phyloP scores from a whole-genome alignment of 2,888 invertebrate species.

The Syrista parreyssii region DNA sequence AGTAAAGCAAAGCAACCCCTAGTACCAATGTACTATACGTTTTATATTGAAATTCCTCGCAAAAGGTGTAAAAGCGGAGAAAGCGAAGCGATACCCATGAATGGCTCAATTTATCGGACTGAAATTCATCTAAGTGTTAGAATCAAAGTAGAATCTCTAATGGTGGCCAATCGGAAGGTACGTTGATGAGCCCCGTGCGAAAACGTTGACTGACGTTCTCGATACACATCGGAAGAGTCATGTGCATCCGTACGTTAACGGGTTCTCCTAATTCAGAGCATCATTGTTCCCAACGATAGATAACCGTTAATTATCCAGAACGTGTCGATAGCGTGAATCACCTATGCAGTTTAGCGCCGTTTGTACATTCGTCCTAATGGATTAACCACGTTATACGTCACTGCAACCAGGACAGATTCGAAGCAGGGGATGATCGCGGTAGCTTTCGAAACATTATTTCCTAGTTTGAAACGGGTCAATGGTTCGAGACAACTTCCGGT shows the following conservation, averaged over 20 bases:
- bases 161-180: neutral
- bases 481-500: neutral
- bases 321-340: constrained; percentile 29
- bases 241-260: constrained; percentile 13
- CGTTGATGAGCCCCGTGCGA: neutral
- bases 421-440: neutral
- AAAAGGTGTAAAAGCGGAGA: neutral
- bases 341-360: constrained; percentile 27
- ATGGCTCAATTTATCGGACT: neutral
- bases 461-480: neutral
- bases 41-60: neutral
- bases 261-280: constrained; percentile 31
- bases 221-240: neutral
- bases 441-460: neutral
- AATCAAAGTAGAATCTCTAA: neutral
- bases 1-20: neutral
- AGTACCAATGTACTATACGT: neutral
- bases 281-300: constrained; percentile 38
- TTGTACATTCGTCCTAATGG: constrained; percentile 8
- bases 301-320: constrained; percentile 36
- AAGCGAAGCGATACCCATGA: neutral
- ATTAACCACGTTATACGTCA: neutral
- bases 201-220: neutral
- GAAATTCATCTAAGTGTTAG: neutral
- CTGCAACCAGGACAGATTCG: neutral